Conservation (phyloP, 2,888 invertebrate species). For the Alloscopus bannaensis region DNA sequence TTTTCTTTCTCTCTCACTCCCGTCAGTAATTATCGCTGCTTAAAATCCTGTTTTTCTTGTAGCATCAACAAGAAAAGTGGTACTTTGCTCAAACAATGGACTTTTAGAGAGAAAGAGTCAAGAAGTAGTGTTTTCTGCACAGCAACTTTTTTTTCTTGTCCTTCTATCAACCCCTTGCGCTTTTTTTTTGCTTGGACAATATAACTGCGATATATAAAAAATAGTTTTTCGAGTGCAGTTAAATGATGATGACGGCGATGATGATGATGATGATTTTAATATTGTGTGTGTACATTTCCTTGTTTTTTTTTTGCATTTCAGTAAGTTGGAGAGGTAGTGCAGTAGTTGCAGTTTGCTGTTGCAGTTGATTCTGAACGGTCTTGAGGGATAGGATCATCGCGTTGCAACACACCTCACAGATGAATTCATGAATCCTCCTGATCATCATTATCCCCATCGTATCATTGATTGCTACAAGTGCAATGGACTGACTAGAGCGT, state of each 20-base stretch:
- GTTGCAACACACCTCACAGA: too few species aligned
- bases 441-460: neutral
- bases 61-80: slow-evolving; percentile 19
- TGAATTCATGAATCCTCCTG: too few species aligned
- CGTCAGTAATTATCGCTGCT: slow-evolving; percentile 22
- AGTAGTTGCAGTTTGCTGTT: slow-evolving; percentile 3
- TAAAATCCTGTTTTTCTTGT: slow-evolving; percentile 50
- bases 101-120: slow-evolving; percentile 2
- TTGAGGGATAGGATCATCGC: too few species aligned
- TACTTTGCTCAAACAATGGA: slow-evolving; percentile 12
- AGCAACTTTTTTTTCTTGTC: slow-evolving; percentile 3
- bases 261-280: neutral
- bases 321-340: neutral
- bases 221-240: too few species aligned
- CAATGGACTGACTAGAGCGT: too few species aligned
- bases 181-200: too few species aligned
- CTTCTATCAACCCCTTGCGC: neutral
- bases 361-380: too few species aligned
- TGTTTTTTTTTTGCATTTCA: neutral
- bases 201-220: too few species aligned
- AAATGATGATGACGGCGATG: neutral
- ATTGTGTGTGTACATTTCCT: neutral
- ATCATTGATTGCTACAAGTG: too few species aligned
- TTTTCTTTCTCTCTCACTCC: neutral
- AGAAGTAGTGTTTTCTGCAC: slow-evolving; percentile 12